A percentile compares a stretch with the other conserved stretches of the same genome.
Evolutionary conservation across 2,113 vertebrate genomes (phyloP).

Genomic region (Phainopepla nitens): DNA sequence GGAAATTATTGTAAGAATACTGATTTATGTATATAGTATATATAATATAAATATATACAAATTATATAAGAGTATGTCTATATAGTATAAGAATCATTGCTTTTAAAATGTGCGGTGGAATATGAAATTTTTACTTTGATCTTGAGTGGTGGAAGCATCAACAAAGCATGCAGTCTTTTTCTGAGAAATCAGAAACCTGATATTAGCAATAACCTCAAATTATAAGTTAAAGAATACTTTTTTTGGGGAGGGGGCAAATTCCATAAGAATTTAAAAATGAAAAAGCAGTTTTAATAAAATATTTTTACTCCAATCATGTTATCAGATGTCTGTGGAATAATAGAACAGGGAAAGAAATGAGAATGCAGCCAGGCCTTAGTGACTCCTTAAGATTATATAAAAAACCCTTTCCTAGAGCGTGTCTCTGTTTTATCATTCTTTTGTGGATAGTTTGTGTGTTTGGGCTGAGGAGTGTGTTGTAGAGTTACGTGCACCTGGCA

Average conservation of each 20-base stretch:
- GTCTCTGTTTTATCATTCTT: background rate
- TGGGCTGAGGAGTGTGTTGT: background rate
- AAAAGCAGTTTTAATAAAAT: background rate
- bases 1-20: background rate
- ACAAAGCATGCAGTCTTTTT: background rate
- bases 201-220: background rate
- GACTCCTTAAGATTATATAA: background rate
- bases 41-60: background rate
- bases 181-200: accelerated
- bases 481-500: background rate
- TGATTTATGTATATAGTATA: background rate
- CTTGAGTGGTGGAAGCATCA: background rate
- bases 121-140: background rate
- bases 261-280: background rate
- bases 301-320: background rate
- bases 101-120: background rate
- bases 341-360: background rate
- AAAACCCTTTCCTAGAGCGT: background rate
- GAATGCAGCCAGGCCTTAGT: background rate
- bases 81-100: background rate
- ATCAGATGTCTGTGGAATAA: background rate
- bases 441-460: background rate
- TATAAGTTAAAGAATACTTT: background rate
- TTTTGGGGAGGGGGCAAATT: background rate
- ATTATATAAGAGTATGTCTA: background rate